phyloP scores from a whole-genome alignment of 2,888 invertebrate species.

The Lycaena phlaeas region DNA sequence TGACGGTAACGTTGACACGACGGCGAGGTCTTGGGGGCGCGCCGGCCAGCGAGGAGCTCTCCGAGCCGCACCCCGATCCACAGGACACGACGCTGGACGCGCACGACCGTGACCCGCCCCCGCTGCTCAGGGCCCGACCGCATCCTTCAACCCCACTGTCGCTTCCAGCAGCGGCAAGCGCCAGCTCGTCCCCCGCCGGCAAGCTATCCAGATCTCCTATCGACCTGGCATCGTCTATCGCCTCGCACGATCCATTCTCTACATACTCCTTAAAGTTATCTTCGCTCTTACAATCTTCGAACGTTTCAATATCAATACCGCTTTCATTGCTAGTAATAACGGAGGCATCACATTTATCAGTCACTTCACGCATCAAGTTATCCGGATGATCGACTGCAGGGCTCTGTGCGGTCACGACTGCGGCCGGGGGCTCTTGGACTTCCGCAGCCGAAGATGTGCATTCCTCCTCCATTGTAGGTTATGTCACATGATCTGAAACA shows the following conservation, averaged over 20 bases:
- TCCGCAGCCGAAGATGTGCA: constrained; percentile 31
- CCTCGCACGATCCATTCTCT: constrained; percentile 34
- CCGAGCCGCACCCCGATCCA: constrained; percentile 85
- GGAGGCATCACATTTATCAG: constrained; percentile 25
- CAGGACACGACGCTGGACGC: constrained; percentile 85
- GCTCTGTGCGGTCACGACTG: constrained; percentile 21
- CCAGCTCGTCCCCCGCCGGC: constrained; percentile 56
- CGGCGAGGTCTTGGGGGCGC: constrained; percentile 61
- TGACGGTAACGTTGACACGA: constrained; percentile 73
- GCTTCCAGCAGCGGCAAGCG: constrained; percentile 77
- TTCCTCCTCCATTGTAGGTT: constrained; percentile 51
- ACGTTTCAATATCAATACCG: constrained; percentile 32
- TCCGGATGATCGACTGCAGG: constrained; percentile 21
- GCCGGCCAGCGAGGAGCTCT: constrained; percentile 80
- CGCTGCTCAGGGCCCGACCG: constrained; percentile 79
- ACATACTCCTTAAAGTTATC: constrained; percentile 9
- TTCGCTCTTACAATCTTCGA: constrained; percentile 29
- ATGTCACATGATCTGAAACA: constrained; percentile 66
- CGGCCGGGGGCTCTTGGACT: constrained; percentile 28
- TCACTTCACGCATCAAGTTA: constrained; percentile 19
- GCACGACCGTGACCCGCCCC: constrained; percentile 79
- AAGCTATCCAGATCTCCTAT: constrained; percentile 56
- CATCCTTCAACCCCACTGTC: constrained; percentile 87
- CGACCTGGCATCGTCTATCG: constrained; percentile 54
- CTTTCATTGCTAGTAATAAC: constrained; percentile 36